These are phyloP conservation scores for Sigmodon hispidus DNA, from an alignment of 2,113 vertebrate species.

Conservation along the genomic window DNA sequence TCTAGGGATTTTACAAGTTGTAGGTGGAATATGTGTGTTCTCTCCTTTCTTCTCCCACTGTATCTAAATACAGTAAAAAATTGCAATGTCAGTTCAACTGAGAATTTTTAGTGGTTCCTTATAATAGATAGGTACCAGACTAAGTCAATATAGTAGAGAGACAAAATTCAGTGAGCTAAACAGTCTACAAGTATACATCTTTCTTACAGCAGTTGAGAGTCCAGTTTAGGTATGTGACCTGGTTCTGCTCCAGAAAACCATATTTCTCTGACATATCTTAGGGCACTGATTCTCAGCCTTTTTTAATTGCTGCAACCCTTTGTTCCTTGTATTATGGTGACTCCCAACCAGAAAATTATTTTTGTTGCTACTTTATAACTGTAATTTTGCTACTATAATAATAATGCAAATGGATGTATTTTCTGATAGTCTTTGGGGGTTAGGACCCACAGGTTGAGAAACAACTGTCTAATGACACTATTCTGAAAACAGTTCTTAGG, in stretches of 20 bases:
- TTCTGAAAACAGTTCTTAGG: background rate
- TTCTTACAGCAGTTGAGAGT: background rate
- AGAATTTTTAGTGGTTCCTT: background rate
- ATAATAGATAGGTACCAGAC: background rate
- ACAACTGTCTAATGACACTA: background rate
- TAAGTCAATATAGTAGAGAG: background rate
- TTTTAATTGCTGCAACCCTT: background rate
- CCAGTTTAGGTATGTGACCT: background rate
- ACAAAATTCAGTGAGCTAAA: background rate
- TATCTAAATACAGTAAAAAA: background rate
- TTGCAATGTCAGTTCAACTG: conserved; percentile 15
- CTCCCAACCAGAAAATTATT: background rate
- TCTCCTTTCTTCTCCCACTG: background rate
- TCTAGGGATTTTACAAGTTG: conserved; percentile 22
- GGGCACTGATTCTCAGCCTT: background rate
- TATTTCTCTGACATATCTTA: background rate
- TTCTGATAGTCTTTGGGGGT: background rate
- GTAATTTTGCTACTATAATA: background rate
- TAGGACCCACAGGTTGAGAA: background rate
- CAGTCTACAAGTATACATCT: background rate
- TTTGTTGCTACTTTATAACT: background rate
- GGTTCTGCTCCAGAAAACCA: background rate
- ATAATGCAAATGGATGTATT: background rate
- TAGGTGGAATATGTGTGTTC: background rate
- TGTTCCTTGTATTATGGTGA: background rate